Conservation (phyloP, 2,888 invertebrate genomes). For the Ellobium chinense region DNA sequence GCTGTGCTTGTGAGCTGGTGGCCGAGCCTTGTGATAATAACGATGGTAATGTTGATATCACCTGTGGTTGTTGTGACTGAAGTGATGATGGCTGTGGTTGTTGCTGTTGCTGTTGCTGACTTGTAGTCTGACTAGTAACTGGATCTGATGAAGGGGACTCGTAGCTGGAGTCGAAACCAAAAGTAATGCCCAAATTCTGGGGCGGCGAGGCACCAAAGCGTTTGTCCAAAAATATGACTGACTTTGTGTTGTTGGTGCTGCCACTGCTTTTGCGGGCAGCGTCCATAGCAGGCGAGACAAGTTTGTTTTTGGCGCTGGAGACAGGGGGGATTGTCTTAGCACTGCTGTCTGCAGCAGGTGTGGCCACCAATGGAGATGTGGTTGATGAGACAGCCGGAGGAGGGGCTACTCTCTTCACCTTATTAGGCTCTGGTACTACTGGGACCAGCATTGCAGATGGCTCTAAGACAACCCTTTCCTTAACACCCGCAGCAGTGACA, state of each 20-base stretch:
- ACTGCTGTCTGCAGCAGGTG: not conserved
- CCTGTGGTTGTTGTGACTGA: conserved; percentile 14
- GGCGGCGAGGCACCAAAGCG: conserved; percentile 57
- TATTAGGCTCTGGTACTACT: not conserved
- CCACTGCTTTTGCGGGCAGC: not conserved
- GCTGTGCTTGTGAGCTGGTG: not conserved
- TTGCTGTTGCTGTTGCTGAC: not conserved
- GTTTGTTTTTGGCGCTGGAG: not conserved
- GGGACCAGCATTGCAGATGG: not conserved
- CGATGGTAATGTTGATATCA: not conserved
- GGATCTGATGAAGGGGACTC: conserved; percentile 38
- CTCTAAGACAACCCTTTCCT: not conserved
- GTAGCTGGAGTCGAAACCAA: conserved; percentile 66
- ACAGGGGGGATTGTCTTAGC: not conserved
- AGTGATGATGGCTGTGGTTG: not conserved
- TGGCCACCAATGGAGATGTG: not conserved
- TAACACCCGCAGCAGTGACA: conserved; percentile 50
- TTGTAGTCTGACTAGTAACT: conserved; percentile 7
- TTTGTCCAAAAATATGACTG: conserved; percentile 73
- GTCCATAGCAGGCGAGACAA: not conserved
- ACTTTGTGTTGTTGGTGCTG: conserved; percentile 46
- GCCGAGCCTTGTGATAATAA: not conserved
- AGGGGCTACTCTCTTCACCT: not conserved
- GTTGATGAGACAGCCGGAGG: not conserved
- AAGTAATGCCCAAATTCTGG: conserved; percentile 67